phyloP scores from a whole-genome alignment of 2,113 vertebrate genomes.

The Verasper variegatus region DNA sequence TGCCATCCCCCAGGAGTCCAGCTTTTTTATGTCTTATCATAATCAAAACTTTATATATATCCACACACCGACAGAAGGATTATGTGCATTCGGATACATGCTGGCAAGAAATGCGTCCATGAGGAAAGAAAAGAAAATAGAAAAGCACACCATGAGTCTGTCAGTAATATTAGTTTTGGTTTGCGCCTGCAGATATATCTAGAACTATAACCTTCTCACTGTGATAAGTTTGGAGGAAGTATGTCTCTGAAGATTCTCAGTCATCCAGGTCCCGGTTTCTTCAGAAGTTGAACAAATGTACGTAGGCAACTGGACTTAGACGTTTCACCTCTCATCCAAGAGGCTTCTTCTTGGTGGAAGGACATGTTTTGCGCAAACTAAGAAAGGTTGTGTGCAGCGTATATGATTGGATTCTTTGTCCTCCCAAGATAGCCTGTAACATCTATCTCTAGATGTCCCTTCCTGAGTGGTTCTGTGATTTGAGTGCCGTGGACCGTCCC shows the following conservation, averaged over 20 bases:
- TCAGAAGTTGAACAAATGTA: no score
- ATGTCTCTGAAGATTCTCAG: background rate
- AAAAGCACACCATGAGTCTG: conserved; percentile 6
- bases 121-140: conserved; percentile 27
- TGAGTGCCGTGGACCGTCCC: conserved; percentile 43
- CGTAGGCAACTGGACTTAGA: no score
- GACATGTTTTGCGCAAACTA: conserved; percentile 7
- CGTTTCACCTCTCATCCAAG: no score
- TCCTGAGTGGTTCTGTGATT: conserved; percentile 44
- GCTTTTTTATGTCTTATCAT: conserved; percentile 38
- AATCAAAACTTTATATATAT: conserved; percentile 55
- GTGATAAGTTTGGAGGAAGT: conserved; percentile 35
- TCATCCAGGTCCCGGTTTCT: no score
- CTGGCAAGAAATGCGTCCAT: conserved; percentile 14
- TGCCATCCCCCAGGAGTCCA: conserved; percentile 32
- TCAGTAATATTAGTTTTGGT: conserved; percentile 38
- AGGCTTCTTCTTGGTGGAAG: no score
- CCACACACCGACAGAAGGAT: conserved; percentile 10
- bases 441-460: conserved; percentile 39
- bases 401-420: conserved; percentile 57
- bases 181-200: conserved; percentile 30
- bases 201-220: conserved; percentile 13
- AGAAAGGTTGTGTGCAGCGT: conserved; percentile 22
- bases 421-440: conserved; percentile 31
- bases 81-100: conserved; percentile 11